phyloP scores from a whole-genome alignment of 2,888 invertebrate species.

The Drosophila lacicola region DNA sequence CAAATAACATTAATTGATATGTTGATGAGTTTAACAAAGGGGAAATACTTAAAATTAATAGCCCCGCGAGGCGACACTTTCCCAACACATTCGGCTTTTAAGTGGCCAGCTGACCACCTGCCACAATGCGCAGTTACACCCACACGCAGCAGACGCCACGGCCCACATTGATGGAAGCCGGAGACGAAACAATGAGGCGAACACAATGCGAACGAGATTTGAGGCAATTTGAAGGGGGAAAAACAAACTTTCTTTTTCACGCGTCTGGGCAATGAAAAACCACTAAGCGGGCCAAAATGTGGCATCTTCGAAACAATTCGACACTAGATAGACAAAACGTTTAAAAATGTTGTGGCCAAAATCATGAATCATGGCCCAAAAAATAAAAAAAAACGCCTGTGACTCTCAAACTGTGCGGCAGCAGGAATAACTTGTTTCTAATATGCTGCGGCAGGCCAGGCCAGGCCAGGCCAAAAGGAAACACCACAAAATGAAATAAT shows the following conservation, averaged over 20 bases:
- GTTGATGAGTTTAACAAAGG: slow-evolving; percentile 38
- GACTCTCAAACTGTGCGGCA: slow-evolving; percentile 62
- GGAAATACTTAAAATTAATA: slow-evolving; percentile 20
- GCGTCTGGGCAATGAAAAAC: slow-evolving; percentile 65
- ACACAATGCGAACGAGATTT: slow-evolving; percentile 46
- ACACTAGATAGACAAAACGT: slow-evolving; percentile 27
- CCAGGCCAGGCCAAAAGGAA: slow-evolving; percentile 69
- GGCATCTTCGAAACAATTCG: slow-evolving; percentile 30
- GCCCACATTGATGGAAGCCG: slow-evolving; percentile 38
- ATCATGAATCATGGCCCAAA: slow-evolving; percentile 69
- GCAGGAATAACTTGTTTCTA: slow-evolving; percentile 81
- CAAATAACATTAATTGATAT: slow-evolving; percentile 62
- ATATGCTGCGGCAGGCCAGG: slow-evolving; percentile 49
- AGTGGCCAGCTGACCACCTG: slow-evolving; percentile 37
- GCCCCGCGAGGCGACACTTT: slow-evolving; percentile 50
- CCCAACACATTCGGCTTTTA: slow-evolving; percentile 37
- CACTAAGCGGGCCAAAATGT: slow-evolving; percentile 35
- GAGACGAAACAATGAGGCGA: slow-evolving; percentile 24
- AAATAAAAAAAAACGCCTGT: slow-evolving; percentile 32
- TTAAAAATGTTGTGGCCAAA: slow-evolving; percentile 40
- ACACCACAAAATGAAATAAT: slow-evolving; percentile 82
- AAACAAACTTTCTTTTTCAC: slow-evolving; percentile 75
- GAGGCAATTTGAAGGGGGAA: slow-evolving; percentile 48
- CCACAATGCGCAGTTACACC: slow-evolving; percentile 47
- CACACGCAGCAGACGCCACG: slow-evolving; percentile 47